phyloP scores from a whole-genome alignment of 2,797 vertebrate species.

The Chaetodon trifasciatus region DNA sequence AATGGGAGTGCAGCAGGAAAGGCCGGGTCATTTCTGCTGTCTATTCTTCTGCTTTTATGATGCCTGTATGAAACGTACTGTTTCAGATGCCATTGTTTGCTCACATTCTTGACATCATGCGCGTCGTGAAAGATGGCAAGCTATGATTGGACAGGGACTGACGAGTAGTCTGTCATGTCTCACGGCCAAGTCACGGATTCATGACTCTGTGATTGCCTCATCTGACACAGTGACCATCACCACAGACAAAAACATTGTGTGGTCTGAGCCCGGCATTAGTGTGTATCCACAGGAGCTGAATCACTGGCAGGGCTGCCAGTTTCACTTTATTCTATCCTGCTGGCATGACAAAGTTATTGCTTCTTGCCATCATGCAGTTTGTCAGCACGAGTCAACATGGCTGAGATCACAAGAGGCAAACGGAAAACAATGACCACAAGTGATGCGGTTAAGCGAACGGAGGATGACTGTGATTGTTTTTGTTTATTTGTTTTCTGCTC shows the following conservation, averaged over 20 bases:
- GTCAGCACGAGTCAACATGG: conserved; percentile 51
- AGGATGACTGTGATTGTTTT: conserved; percentile 59
- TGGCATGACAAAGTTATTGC: conserved; percentile 48
- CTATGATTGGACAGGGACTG: not conserved
- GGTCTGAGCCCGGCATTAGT: not conserved
- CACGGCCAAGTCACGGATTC: not conserved
- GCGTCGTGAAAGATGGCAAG: not conserved
- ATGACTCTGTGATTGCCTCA: not conserved
- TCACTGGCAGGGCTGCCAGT: conserved; percentile 42
- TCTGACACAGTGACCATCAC: not conserved
- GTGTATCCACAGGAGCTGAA: conserved; percentile 20
- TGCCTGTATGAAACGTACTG: not conserved
- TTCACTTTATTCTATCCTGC: conserved; percentile 42
- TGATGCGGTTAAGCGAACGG: conserved; percentile 6
- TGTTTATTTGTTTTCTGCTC: conserved; percentile 74
- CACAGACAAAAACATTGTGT: not conserved
- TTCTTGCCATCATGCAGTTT: conserved; percentile 38
- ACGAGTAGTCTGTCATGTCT: not conserved
- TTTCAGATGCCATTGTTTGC: not conserved
- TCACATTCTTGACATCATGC: not conserved
- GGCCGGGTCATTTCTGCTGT: not conserved
- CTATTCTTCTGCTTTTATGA: not conserved
- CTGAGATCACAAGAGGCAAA: conserved; percentile 48
- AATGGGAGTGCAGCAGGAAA: not conserved
- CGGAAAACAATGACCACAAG: conserved; percentile 59